These are phyloP conservation scores for Drosophila orosa DNA, from an alignment of 1,140 invertebrate species.

Conservation along the genomic window DNA sequence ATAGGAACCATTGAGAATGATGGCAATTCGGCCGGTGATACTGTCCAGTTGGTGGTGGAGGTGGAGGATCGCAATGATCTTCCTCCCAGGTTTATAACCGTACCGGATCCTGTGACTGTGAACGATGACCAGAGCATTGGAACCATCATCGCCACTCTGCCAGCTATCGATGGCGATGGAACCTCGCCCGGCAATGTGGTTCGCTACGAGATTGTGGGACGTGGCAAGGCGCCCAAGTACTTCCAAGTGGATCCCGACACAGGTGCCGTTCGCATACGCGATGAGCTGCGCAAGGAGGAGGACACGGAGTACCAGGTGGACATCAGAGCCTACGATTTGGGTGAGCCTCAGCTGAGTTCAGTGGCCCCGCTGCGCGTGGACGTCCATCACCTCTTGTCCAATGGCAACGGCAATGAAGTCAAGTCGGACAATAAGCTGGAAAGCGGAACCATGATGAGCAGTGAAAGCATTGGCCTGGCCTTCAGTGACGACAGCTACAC, in stretches of 20 bases:
- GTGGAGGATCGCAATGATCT: slow-evolving; percentile 94
- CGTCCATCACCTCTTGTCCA: slow-evolving; percentile 90
- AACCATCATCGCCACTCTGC: slow-evolving; percentile 90
- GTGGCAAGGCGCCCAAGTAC: slow-evolving; percentile 91
- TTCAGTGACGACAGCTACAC: slow-evolving; percentile 94
- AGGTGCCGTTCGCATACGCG: slow-evolving; percentile 90
- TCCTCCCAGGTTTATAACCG: slow-evolving; percentile 92
- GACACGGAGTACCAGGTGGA: slow-evolving; percentile 94
- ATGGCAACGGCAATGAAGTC: slow-evolving; percentile 78
- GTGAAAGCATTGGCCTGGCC: slow-evolving; percentile 89
- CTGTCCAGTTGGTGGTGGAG: slow-evolving; percentile 90
- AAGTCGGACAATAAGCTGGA: slow-evolving; percentile 52
- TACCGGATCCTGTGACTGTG: slow-evolving; percentile 91
- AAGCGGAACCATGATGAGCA: slow-evolving; percentile 80
- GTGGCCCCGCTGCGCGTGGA: slow-evolving; percentile 92
- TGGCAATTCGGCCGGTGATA: slow-evolving; percentile 88
- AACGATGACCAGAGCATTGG: slow-evolving; percentile 93
- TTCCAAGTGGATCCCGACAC: slow-evolving; percentile 94
- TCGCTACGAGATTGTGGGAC: slow-evolving; percentile 91
- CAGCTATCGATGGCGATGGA: slow-evolving; percentile 92
- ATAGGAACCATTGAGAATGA: slow-evolving; percentile 93
- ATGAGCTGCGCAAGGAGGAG: slow-evolving; percentile 93
- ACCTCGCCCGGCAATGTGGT: slow-evolving; percentile 92
- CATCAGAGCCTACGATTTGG: slow-evolving; percentile 93
- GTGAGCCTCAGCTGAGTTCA: slow-evolving; percentile 92